phyloP scores from a whole-genome alignment of 2,888 invertebrate genomes.

The Pomacea canaliculata region DNA sequence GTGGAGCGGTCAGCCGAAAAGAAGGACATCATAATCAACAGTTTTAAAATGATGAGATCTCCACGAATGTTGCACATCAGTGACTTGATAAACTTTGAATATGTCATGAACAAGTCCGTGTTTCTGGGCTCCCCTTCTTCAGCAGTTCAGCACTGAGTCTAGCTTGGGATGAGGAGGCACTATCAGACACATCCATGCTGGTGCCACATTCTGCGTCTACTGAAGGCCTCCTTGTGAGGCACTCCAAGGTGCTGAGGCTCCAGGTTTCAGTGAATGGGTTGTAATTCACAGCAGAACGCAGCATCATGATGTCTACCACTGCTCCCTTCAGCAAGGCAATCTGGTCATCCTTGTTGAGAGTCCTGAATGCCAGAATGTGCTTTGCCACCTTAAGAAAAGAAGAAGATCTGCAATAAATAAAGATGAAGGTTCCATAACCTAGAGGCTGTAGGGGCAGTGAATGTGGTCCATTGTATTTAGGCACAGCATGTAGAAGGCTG shows the following conservation, averaged over 20 bases:
- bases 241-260: slow-evolving; percentile 52
- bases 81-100: slow-evolving; percentile 60
- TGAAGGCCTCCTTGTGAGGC: slow-evolving; percentile 32
- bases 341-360: slow-evolving; percentile 94
- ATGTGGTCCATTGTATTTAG: too few species aligned
- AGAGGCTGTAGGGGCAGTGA: too few species aligned
- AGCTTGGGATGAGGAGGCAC: not conserved
- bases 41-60: slow-evolving; percentile 59
- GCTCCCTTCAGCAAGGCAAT: slow-evolving; percentile 75
- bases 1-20: slow-evolving; percentile 56
- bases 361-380: slow-evolving; percentile 83
- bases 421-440: too few species aligned
- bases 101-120: slow-evolving; percentile 60
- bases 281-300: slow-evolving; percentile 63
- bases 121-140: slow-evolving; percentile 51
- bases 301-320: slow-evolving; percentile 64
- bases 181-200: not conserved
- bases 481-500: too few species aligned
- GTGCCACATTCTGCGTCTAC: not conserved
- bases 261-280: slow-evolving; percentile 56
- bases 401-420: not conserved
- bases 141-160: slow-evolving; percentile 53
- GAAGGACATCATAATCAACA: slow-evolving; percentile 62
- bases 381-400: slow-evolving; percentile 74
- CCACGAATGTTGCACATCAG: slow-evolving; percentile 57